Base-by-base conservation (phyloP, 2,888 invertebrate genomes). In the Clepsis dumicolana region DNA sequence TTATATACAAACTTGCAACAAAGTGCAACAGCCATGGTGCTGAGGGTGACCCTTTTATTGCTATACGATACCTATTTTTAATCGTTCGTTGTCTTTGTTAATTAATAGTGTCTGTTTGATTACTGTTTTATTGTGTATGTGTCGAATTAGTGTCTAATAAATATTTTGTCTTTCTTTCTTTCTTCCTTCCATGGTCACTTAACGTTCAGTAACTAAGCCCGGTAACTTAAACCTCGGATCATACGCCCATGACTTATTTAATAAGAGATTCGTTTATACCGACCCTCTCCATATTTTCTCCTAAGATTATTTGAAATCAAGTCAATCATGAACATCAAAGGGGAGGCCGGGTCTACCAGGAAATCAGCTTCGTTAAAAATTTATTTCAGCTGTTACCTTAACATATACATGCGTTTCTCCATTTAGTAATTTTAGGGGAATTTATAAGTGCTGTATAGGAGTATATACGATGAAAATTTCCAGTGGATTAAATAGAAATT, bases 271-370 rank as follows among this genome's bases (percentile, higher is more conserved):
- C 59, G 54, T 65, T 64, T 61, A 60, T 32, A 54, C 72, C 73
- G 70, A 73, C 73, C 73, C 72, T 71, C 73, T 73, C 76, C 78
- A 78, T 78, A 78, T 80, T 80, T 77, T 79, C 79, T 79, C 74
- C 76, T 82, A 82, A 83, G 80, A 84, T 85, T 83, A 80, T 79
- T 76, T 78, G 76, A 81, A 85, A 86, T 85, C 83, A 86, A 85
- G 81, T 80, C 82, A 85, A 88, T 88, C 82, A 83, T 84, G 79
- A 64, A 79, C 77, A 80, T 83, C 81, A 85, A 84, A 80, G 80
- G 64, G 56, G 68, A 80, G 81, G 63, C 52, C 61, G 71, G 75
- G 71, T 79, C 72, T 65, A 71, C 25, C 70, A 74, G 72, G 75
- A 79, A 80, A 82, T 80, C 77, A 75, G 77, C 74, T 78, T 76